Base-by-base conservation (phyloP, 2,113 vertebrate species). In the Eubucco bourcierii region DNA sequence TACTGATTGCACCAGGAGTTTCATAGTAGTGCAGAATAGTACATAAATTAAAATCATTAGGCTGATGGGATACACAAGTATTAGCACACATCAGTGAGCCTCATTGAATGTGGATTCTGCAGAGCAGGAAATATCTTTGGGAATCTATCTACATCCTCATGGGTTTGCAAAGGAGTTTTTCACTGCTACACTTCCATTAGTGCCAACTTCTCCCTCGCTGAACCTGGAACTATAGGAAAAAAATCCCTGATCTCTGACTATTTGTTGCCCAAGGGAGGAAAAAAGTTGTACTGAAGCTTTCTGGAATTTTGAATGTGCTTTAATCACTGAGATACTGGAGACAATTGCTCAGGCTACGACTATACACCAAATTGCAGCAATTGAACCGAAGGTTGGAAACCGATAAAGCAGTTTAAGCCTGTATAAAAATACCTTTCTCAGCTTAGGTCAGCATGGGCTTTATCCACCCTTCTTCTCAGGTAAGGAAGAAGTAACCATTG, bases 31-130 rank as follows among this genome's bases (percentile, higher is more conserved):
- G 74, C 80, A 90, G 96, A 96, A 94, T 74, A 89, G 95, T 90
- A 89, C 95, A 83, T 91, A 95, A 96, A 96, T 96, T 92, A 94
- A 93, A 95, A 94, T 83, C 58, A 87, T 94, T 88, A 93, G 63
- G 80, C 75, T 88, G 92, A 93, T 87, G 92, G 50, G 71, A 87
- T 93, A 83, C 70, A 90, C 76, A 84, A 94, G 80, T 89, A 66
- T 77, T 74, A 87, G 91, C 75, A 91, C 72, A 61, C 75, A 67
- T 80, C 79, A 88, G n/a, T 23, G 0, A 63, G 65, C 82, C 91
- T 91, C 84, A 67, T 88, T 91, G 73, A 94, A 91, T 78, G 61
- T 76, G 87, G 74, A 66, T 93, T 91, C 95, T 89, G 83, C 79
- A 31, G 90, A 92, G 79, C 65, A 65, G 68, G 84, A 90, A 90